These are phyloP conservation scores for Lordiphosa stackelbergi DNA, from an alignment of 1,140 invertebrate species.

Conservation along the genomic window DNA sequence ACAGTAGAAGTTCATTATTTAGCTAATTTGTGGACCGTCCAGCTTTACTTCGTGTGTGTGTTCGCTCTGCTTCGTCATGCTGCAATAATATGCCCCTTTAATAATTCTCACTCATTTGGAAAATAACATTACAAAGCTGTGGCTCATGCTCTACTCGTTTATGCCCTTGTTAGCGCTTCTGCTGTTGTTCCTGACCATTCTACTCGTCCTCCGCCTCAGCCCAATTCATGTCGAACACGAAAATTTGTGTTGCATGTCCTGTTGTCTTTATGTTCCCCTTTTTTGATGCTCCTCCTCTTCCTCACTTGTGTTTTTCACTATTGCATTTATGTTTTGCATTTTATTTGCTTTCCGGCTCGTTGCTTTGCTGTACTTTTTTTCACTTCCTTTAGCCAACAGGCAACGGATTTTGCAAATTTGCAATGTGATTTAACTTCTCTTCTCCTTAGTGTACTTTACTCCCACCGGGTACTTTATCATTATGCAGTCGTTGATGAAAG, in stretches of 20 bases:
- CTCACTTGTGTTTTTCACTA: slow-evolving; percentile 27
- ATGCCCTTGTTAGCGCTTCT: slow-evolving; percentile 27
- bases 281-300: slow-evolving; percentile 7
- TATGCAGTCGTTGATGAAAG: slow-evolving; percentile 33
- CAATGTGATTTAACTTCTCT: slow-evolving; percentile 43
- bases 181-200: slow-evolving; percentile 7
- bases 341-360: slow-evolving; percentile 48
- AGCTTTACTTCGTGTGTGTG: background rate
- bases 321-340: slow-evolving; percentile 44
- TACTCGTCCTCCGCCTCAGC: slow-evolving; percentile 11
- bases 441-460: background rate
- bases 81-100: slow-evolving; percentile 70
- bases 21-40: slow-evolving; percentile 25
- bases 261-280: slow-evolving; percentile 25
- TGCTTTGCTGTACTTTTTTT: slow-evolving; percentile 26
- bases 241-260: slow-evolving; percentile 66
- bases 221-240: slow-evolving; percentile 63
- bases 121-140: slow-evolving; percentile 68
- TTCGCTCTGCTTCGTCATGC: slow-evolving; percentile 59
- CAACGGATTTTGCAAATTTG: slow-evolving; percentile 23
- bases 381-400: slow-evolving; percentile 6
- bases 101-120: slow-evolving; percentile 73
- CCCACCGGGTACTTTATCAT: slow-evolving; percentile 16
- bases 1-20: slow-evolving; percentile 12
- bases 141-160: slow-evolving; percentile 8